Conservation (phyloP, 2,113 vertebrate species). For the Hypanus sabinus region DNA sequence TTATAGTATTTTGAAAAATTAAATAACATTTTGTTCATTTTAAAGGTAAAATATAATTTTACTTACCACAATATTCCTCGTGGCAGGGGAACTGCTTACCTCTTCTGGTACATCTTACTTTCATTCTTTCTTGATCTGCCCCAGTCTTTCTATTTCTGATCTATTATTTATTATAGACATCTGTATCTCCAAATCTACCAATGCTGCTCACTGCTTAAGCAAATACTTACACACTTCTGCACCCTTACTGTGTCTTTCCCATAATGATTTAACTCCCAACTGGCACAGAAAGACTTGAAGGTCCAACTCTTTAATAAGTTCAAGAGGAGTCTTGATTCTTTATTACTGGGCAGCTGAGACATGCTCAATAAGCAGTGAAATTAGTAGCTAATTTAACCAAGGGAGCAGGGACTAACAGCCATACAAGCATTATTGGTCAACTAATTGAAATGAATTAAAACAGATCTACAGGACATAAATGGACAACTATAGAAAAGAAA, state of each 20-base stretch:
- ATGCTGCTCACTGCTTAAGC: not conserved
- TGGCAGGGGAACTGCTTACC: not conserved
- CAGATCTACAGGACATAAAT: constrained; percentile 24
- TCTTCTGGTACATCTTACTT: not conserved
- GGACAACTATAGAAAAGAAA: constrained; percentile 6
- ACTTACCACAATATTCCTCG: not conserved
- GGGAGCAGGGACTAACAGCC: not conserved
- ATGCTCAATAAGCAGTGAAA: not conserved
- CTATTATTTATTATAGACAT: not conserved
- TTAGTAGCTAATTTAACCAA: not conserved
- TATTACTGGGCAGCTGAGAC: not conserved
- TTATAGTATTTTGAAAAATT: not conserved
- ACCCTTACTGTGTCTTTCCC: not conserved
- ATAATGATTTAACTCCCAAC: not conserved
- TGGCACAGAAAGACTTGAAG: not conserved
- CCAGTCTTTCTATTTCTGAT: not conserved
- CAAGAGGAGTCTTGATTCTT: not conserved
- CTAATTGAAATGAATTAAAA: not conserved
- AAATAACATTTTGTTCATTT: not conserved
- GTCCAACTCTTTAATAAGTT: constrained; percentile 3
- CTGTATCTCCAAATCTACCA: not conserved
- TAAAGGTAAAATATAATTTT: not conserved
- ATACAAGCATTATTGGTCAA: constrained; percentile 1
- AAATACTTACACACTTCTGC: not conserved
- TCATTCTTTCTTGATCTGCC: not conserved